phyloP scores from a whole-genome alignment of 1,140 invertebrate genomes.

The Aethina tumida region DNA sequence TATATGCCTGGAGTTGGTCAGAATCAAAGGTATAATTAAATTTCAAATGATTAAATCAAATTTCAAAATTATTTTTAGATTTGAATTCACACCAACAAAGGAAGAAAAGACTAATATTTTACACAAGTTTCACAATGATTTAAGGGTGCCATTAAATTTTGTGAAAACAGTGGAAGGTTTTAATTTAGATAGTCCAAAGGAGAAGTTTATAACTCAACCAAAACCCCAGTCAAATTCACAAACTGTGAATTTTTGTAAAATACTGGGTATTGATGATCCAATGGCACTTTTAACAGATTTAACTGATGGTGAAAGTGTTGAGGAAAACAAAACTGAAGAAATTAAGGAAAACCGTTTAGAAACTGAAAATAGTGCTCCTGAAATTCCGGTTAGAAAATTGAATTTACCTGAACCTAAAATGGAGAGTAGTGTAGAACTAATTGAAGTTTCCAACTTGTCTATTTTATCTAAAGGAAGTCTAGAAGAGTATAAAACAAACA shows the following conservation, averaged over 20 bases:
- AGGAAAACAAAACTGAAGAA: conserved; percentile 3
- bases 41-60: conserved; percentile 1
- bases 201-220: conserved; percentile 30
- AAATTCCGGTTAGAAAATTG: not conserved
- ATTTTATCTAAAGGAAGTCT: too few species aligned
- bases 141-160: conserved; percentile 72
- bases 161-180: conserved; percentile 55
- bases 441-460: too few species aligned
- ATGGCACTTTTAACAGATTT: conserved; percentile 36
- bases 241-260: conserved; percentile 71
- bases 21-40: conserved; percentile 45
- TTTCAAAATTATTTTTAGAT: conserved; percentile 40
- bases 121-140: conserved; percentile 53
- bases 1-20: conserved; percentile 73
- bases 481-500: too few species aligned
- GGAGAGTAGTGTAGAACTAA: too few species aligned
- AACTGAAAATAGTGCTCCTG: conserved; percentile 1
- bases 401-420: conserved; percentile 6
- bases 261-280: conserved; percentile 69
- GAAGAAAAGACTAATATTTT: conserved; percentile 61
- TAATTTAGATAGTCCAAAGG: conserved; percentile 37
- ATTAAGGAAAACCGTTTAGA: conserved; percentile 8
- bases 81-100: conserved; percentile 62
- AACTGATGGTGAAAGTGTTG: not conserved
- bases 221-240: conserved; percentile 65